Conservation (phyloP, 1,140 invertebrate species). For the Zaprionus camerounensis region DNA sequence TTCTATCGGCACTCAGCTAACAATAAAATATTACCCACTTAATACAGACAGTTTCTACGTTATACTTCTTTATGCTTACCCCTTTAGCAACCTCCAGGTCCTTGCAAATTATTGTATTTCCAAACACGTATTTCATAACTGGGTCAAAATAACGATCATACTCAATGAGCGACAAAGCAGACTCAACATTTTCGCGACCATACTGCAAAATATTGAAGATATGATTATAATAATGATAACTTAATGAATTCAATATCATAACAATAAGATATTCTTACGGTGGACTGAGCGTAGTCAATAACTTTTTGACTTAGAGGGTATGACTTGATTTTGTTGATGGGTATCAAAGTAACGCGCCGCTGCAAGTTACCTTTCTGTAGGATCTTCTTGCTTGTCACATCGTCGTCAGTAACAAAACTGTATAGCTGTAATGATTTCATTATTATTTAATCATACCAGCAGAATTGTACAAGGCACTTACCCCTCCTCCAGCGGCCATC, state of each 20-base stretch:
- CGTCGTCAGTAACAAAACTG: conserved; percentile 96
- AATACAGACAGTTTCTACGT: neutral
- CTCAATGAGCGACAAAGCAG: conserved; percentile 92
- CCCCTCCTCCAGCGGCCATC: conserved; percentile 93
- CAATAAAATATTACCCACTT: neutral
- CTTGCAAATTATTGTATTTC: conserved; percentile 92
- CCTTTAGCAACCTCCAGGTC: conserved; percentile 92
- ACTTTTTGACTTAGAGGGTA: conserved; percentile 87
- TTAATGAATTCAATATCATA: neutral
- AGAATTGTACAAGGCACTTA: conserved; percentile 83
- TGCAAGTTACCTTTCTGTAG: conserved; percentile 93
- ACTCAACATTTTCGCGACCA: conserved; percentile 92
- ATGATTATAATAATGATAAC: neutral
- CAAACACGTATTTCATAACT: conserved; percentile 96
- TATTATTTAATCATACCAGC: neutral
- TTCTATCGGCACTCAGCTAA: conserved; percentile 89
- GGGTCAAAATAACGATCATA: conserved; percentile 89
- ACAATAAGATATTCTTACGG: conserved; percentile 79
- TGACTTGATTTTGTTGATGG: conserved; percentile 95
- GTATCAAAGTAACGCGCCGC: conserved; percentile 93
- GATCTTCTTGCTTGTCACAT: conserved; percentile 93
- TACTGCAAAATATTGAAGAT: conserved; percentile 74
- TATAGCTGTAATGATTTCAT: conserved; percentile 88
- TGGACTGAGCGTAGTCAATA: conserved; percentile 89
- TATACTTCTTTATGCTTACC: conserved; percentile 79